Evolutionary conservation across 2,113 vertebrate genomes (phyloP).

Genomic region (Romanogobio albipinnatus): DNA sequence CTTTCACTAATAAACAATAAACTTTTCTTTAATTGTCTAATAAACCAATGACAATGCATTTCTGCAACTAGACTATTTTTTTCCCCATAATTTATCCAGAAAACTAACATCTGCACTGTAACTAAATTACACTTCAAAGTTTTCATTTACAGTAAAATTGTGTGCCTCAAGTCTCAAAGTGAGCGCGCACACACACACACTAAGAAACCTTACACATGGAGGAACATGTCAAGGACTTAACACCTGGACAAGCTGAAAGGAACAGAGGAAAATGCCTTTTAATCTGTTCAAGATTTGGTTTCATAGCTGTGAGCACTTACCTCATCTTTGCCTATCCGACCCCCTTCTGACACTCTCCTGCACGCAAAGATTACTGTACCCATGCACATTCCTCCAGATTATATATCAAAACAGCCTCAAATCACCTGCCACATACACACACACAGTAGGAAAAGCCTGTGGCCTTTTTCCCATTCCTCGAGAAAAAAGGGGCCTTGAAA

Average conservation of each 20-base stretch:
- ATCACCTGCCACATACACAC: slow-evolving; percentile 40
- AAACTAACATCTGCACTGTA: slow-evolving; percentile 1
- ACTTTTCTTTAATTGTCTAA: slow-evolving; percentile 4
- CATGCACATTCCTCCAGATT: slow-evolving; percentile 54
- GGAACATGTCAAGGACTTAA: slow-evolving; percentile 62
- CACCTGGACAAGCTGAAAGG: slow-evolving; percentile 75
- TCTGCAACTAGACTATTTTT: not conserved
- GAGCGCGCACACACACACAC: slow-evolving; percentile 35
- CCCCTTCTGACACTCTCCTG: slow-evolving; percentile 43
- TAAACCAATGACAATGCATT: not conserved
- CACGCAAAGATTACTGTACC: slow-evolving; percentile 48
- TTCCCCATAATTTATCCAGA: not conserved
- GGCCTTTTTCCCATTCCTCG: slow-evolving; percentile 47
- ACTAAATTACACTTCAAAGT: slow-evolving; percentile 18
- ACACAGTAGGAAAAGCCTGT: slow-evolving; percentile 25
- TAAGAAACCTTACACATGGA: slow-evolving; percentile 42
- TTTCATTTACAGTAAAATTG: slow-evolving; percentile 16
- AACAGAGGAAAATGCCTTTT: slow-evolving; percentile 76
- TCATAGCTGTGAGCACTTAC: slow-evolving; percentile 81
- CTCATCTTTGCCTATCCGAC: slow-evolving; percentile 65
- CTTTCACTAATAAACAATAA: not conserved
- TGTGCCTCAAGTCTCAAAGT: slow-evolving; percentile 19
- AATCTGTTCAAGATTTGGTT: slow-evolving; percentile 80
- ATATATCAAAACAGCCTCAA: slow-evolving; percentile 57
- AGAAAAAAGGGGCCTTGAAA: slow-evolving; percentile 33